Evolutionary conservation across 2,113 vertebrate species (phyloP).

Genomic region (Brachyhypopomus occidentalis): DNA sequence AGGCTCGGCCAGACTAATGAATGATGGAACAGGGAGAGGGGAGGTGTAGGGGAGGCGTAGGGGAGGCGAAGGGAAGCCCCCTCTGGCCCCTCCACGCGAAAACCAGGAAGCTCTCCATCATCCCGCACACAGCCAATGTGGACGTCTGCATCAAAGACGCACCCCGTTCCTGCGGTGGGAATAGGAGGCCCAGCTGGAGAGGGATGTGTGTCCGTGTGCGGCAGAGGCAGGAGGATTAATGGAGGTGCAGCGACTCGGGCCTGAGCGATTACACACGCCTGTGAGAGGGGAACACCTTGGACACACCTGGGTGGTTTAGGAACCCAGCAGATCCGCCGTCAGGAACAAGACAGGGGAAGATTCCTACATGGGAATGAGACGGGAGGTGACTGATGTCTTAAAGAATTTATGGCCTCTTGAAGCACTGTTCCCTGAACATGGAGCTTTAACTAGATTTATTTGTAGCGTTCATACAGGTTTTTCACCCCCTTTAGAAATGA

Average conservation of each 20-base stretch:
- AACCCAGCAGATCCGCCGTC: neutral
- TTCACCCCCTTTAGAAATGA: neutral
- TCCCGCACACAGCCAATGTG: conserved; percentile 37
- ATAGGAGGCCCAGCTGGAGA: conserved; percentile 40
- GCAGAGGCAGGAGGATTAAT: conserved; percentile 27
- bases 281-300: conserved; percentile 11
- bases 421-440: no score
- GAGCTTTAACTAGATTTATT: no score
- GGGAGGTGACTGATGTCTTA: neutral
- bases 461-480: neutral
- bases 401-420: neutral
- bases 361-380: neutral
- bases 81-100: conserved; percentile 41
- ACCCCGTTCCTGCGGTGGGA: conserved; percentile 13
- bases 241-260: conserved; percentile 24
- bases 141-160: conserved; percentile 42
- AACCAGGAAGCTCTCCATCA: conserved; percentile 45
- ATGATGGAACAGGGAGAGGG: conserved; percentile 41
- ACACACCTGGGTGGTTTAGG: conserved; percentile 36
- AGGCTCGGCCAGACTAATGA: conserved; percentile 59
- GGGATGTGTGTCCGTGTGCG: neutral
- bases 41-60: conserved; percentile 33
- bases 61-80: neutral
- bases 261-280: conserved; percentile 30
- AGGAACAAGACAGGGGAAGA: conserved; percentile 1